Evolutionary conservation across 1,140 invertebrate genomes (phyloP).

Genomic region (Eriocheir sinensis): DNA sequence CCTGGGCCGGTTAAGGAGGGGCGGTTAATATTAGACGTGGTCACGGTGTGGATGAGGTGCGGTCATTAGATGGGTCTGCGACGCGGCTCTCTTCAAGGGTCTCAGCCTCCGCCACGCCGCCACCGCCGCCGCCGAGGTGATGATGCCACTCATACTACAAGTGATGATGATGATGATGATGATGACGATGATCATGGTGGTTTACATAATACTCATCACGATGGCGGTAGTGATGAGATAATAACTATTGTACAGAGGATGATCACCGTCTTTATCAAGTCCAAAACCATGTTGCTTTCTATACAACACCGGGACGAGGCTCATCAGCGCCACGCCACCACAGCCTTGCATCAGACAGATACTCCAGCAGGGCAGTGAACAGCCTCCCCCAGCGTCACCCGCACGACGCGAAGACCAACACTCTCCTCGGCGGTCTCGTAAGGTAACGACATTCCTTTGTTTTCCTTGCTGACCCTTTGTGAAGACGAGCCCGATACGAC

Average conservation of each 20-base stretch:
- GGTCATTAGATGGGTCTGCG: not conserved
- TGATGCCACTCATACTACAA: no score
- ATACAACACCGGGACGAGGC: no score
- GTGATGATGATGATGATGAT: no score
- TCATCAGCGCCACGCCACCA: no score
- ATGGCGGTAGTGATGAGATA: no score
- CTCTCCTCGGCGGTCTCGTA: not conserved
- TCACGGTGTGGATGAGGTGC: not conserved
- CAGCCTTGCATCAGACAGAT: no score
- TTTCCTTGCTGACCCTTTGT: slow-evolving; percentile 15
- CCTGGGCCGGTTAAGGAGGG: not conserved
- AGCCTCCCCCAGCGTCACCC: not conserved
- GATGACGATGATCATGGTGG: no score
- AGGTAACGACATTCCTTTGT: not conserved
- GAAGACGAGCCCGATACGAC: not conserved
- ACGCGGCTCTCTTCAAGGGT: not conserved
- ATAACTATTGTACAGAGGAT: no score
- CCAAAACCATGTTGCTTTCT: no score
- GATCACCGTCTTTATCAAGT: no score
- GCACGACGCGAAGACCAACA: not conserved
- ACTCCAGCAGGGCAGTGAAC: not conserved
- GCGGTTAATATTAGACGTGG: not conserved
- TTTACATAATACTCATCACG: no score
- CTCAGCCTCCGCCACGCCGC: not conserved
- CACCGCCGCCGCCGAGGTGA: not conserved